phyloP scores from a whole-genome alignment of 92 coral and sea anemone genomes.

The Palythoa grandiflora region DNA sequence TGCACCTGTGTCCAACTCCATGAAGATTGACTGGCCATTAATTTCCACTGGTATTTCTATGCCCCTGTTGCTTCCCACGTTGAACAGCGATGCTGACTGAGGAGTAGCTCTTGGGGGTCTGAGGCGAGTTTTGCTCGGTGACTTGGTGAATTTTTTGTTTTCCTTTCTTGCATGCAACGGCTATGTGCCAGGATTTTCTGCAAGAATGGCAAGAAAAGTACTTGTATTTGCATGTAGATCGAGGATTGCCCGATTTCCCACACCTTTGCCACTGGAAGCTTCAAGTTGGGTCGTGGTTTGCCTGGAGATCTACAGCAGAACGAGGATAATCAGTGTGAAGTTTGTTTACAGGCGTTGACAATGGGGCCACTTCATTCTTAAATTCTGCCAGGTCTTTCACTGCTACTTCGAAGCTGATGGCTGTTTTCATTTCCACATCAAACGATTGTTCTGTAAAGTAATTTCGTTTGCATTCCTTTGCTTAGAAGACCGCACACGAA shows the following conservation, averaged over 20 bases:
- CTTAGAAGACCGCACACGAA: too few species aligned
- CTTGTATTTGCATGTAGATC: constrained; percentile 15
- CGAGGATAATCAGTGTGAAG: constrained; percentile 18
- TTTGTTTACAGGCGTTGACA: background rate
- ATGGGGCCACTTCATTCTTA: background rate
- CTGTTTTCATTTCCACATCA: constrained; percentile 28
- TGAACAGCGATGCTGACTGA: constrained; percentile 39
- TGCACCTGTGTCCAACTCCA: constrained; percentile 73
- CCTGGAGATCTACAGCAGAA: constrained; percentile 2
- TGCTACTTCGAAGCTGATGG: constrained; percentile 42
- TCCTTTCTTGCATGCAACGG: constrained; percentile 23
- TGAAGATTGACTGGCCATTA: constrained; percentile 31
- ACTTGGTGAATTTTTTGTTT: background rate
- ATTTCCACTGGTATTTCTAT: constrained; percentile 52
- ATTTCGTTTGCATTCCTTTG: too few species aligned
- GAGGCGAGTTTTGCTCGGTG: constrained; percentile 29
- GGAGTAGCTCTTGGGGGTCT: background rate
- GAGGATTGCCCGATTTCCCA: background rate
- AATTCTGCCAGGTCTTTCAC: background rate
- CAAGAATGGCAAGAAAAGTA: constrained; percentile 27
- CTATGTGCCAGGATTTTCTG: constrained; percentile 7
- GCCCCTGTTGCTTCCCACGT: constrained; percentile 33
- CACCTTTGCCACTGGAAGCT: constrained; percentile 25
- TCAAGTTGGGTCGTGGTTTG: constrained; percentile 16
- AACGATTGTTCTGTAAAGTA: constrained; percentile 29